These are phyloP conservation scores for Macrotus californicus DNA, from an alignment of 2,113 vertebrate genomes.

Conservation along the genomic window DNA sequence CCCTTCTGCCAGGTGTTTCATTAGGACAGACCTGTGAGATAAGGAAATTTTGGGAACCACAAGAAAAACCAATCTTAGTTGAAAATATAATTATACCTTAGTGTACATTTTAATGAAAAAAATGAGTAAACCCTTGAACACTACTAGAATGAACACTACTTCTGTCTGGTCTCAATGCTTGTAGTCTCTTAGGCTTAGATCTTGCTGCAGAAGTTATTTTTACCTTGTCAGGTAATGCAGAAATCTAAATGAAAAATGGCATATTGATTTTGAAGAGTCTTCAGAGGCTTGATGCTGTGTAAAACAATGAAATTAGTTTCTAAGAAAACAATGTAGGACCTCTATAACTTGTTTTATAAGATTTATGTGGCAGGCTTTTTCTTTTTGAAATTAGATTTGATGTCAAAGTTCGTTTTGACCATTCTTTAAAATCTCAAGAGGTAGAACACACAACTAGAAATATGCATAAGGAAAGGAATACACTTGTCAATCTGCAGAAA, in stretches of 20 bases:
- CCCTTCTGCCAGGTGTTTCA: background rate
- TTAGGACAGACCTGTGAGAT: background rate
- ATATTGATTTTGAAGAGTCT: constrained; percentile 2
- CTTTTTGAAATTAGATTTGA: background rate
- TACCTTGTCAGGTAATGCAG: background rate
- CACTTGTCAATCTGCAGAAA: background rate
- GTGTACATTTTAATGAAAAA: background rate
- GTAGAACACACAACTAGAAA: background rate
- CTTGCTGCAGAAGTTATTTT: background rate
- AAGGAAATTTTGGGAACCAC: background rate
- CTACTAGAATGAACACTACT: background rate
- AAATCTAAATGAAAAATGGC: constrained; percentile 17
- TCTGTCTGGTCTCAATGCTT: background rate
- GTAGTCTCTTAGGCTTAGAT: background rate
- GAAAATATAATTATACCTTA: background rate
- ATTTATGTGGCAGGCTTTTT: background rate
- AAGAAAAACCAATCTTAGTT: background rate
- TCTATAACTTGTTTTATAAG: background rate
- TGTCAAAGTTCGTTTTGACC: background rate
- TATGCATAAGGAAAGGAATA: background rate
- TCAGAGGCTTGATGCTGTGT: background rate
- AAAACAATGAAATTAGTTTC: background rate
- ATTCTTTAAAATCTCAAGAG: background rate
- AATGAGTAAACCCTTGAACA: background rate
- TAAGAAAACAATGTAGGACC: background rate